These are phyloP conservation scores for Augiades crinisus DNA, from an alignment of 2,888 invertebrate species.

Conservation along the genomic window DNA sequence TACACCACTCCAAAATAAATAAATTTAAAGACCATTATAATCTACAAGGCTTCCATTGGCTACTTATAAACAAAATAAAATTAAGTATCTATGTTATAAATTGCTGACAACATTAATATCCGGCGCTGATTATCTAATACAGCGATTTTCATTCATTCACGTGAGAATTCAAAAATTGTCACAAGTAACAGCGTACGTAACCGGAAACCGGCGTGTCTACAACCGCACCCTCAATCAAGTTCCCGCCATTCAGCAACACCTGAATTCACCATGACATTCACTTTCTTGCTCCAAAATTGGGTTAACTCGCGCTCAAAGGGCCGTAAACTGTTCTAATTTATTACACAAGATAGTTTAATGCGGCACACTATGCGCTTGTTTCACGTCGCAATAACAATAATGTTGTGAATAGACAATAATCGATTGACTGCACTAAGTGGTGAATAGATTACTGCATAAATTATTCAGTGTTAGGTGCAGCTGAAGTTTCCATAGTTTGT, in stretches of 20 bases:
- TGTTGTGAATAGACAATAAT: slow-evolving; percentile 9
- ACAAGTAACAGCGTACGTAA: not conserved
- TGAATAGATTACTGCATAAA: not conserved
- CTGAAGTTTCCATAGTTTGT: too few species aligned
- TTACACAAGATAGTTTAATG: slow-evolving; percentile 21
- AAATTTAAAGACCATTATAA: too few species aligned
- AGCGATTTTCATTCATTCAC: too few species aligned
- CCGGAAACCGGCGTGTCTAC: slow-evolving; percentile 44
- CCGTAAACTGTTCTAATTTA: slow-evolving; percentile 25
- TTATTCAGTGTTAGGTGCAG: not conserved
- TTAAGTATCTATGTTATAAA: too few species aligned
- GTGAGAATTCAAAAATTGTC: too few species aligned
- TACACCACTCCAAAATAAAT: too few species aligned
- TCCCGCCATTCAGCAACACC: slow-evolving; percentile 20
- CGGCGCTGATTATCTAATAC: too few species aligned
- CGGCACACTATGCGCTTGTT: slow-evolving; percentile 12
- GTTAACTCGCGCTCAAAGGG: slow-evolving; percentile 20
- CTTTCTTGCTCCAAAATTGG: slow-evolving; percentile 25
- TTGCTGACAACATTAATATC: too few species aligned
- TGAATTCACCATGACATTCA: slow-evolving; percentile 23
- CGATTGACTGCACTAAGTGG: not conserved
- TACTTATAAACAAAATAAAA: too few species aligned
- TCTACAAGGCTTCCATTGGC: too few species aligned
- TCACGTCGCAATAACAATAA: slow-evolving; percentile 4
- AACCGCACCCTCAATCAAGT: slow-evolving; percentile 36